phyloP scores from a whole-genome alignment of 2,888 invertebrate species.

The Polylopha cassiicola region DNA sequence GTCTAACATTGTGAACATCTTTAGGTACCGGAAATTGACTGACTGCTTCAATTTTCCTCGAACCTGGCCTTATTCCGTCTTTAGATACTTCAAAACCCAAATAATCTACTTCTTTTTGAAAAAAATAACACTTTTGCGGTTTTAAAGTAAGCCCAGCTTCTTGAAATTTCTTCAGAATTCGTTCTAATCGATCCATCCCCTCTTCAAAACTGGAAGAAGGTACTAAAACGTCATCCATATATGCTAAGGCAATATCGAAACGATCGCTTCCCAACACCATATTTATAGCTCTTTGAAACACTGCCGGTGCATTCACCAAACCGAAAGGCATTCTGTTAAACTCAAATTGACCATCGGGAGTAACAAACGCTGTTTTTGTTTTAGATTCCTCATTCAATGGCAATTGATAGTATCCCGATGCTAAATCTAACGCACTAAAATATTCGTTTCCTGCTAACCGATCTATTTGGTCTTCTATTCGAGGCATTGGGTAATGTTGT shows the following conservation, averaged over 20 bases:
- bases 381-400: too few relatives aligned
- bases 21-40: conserved; percentile 16
- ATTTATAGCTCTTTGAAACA: too few relatives aligned
- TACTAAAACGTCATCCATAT: conserved; percentile 4
- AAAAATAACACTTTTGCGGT: conserved; percentile 20
- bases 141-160: conserved; percentile 8
- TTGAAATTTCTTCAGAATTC: not conserved
- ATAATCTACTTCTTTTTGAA: conserved; percentile 16
- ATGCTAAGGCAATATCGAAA: not conserved
- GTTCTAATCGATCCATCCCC: conserved; percentile 1
- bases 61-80: conserved; percentile 15
- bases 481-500: too few relatives aligned
- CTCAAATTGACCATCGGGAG: too few relatives aligned
- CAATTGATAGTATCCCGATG: too few relatives aligned
- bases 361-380: too few relatives aligned
- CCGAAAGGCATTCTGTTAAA: too few relatives aligned
- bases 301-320: too few relatives aligned
- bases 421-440: too few relatives aligned
- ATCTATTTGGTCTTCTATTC: too few relatives aligned
- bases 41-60: conserved; percentile 13
- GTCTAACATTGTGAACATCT: conserved; percentile 18
- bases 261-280: conserved; percentile 16
- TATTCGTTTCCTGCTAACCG: too few relatives aligned
- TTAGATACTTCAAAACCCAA: conserved; percentile 17
- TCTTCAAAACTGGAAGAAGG: not conserved